Base-by-base conservation (phyloP, 2,888 invertebrate genomes). In the Drosophila heteroneura region DNA sequence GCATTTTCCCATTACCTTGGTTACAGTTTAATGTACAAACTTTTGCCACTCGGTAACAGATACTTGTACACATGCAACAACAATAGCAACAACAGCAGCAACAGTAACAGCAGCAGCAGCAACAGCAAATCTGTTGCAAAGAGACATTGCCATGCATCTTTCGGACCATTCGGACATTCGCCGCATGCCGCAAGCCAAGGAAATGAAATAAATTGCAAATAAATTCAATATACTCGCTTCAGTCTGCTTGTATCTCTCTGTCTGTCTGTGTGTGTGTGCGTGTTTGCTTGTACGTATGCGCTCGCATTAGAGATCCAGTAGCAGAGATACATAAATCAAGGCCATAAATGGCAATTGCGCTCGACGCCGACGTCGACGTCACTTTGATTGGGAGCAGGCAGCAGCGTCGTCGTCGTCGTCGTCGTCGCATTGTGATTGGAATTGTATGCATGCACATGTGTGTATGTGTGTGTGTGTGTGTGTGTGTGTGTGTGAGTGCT, bases 341-440 rank as follows among this genome's bases (percentile, higher is more conserved):
- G 89, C 85, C 85, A 88, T 85, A 85, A 85, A 85, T 85, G 85
- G 85, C 89, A 85, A 86, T 89, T 85, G 85, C 89, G 85, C 79
- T 74, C 72, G 83, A 63, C 77, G 74, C 58, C 72, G 65, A 65
- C 68, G 53, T 49, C 79, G 76, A 74, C 75, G 77, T 82, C 80
- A 76, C 71, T 83, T 85, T 85, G 88, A 85, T 87, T 85, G 87
- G 87, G 71, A 85, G 85, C 83, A 81, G 60, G 56, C 79, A 68
- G 37, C 75, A 28, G 26, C 70, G 51, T 49, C 49, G 61, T 52
- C 59, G 72, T 22, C 52, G 72, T 22, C 52, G 51, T 51, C 67
- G 57, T 54, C 47, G 67, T 54, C 65, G 77, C 65, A 76, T 76
- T 78, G 77, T 70, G 76, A 74, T 72, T 81, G 65, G 74, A 74